phyloP scores from a whole-genome alignment of 2,113 vertebrate genomes.

The Dasyprocta punctata region DNA sequence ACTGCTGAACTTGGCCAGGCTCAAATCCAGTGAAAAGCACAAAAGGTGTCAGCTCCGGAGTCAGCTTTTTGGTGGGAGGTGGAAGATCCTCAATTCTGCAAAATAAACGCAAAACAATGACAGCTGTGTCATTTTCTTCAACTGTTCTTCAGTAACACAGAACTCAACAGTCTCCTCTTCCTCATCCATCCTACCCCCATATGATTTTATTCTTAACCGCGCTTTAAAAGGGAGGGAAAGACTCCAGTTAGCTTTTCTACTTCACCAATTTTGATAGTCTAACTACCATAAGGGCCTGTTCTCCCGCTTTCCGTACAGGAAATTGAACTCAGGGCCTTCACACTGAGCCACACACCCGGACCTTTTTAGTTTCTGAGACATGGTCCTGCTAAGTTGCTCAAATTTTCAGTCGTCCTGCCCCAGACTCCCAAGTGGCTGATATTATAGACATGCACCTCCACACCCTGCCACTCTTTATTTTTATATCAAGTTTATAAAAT shows the following conservation, averaged over 20 bases:
- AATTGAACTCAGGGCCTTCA: neutral
- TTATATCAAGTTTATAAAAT: neutral
- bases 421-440: neutral
- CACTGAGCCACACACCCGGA: neutral
- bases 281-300: neutral
- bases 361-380: neutral
- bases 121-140: no score
- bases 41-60: constrained; percentile 92
- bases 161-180: no score
- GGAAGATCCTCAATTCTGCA: constrained; percentile 94
- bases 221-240: neutral
- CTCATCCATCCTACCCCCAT: fast-evolving
- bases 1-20: constrained; percentile 93
- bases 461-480: neutral
- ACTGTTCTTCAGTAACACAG: neutral
- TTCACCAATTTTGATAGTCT: neutral
- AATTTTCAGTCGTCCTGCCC: neutral
- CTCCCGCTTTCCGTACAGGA: neutral
- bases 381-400: neutral
- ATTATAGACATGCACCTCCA: neutral
- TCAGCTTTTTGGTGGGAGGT: constrained; percentile 93
- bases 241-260: neutral
- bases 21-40: constrained; percentile 98
- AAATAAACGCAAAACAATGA: neutral
- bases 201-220: neutral